Evolutionary conservation across 2,113 vertebrate species (phyloP).

Genomic region (Myotis davidii): DNA sequence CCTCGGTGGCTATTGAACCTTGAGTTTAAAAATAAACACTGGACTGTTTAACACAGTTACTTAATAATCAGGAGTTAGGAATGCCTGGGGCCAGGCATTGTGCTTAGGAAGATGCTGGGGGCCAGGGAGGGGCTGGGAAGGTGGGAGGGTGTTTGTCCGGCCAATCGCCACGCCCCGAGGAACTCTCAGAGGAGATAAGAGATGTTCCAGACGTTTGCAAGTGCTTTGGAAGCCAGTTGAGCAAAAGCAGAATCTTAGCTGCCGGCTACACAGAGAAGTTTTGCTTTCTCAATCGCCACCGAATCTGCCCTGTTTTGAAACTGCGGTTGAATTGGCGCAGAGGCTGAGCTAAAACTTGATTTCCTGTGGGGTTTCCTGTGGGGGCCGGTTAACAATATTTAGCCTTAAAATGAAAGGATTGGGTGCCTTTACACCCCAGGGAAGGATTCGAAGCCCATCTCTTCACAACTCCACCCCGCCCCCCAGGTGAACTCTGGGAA

Average conservation of each 20-base stretch:
- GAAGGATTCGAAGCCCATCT: not conserved
- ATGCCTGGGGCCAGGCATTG: not conserved
- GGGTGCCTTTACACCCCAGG: not conserved
- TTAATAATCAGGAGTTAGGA: not conserved
- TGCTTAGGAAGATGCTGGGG: not conserved
- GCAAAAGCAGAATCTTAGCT: slow-evolving; percentile 20
- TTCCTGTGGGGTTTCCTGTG: slow-evolving; percentile 69
- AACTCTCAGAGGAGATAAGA: not conserved
- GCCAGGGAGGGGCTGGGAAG: accelerated
- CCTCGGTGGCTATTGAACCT: not conserved
- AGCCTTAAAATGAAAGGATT: not conserved
- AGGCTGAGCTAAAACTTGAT: slow-evolving; percentile 50
- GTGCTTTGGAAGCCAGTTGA: not conserved
- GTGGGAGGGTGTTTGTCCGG: not conserved
- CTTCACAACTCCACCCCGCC: not conserved
- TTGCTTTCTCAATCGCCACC: slow-evolving; percentile 63
- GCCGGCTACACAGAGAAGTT: not conserved
- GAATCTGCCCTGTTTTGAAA: slow-evolving; percentile 66
- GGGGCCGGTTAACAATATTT: slow-evolving; percentile 1
- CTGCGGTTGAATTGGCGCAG: slow-evolving; percentile 33
- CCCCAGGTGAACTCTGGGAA: not conserved
- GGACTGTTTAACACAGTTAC: not conserved
- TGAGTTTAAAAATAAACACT: slow-evolving; percentile 22
- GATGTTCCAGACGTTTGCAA: not conserved
- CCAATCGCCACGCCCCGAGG: not conserved